Conservation (phyloP, 2,797 vertebrate genomes). For the Chelmon rostratus region DNA sequence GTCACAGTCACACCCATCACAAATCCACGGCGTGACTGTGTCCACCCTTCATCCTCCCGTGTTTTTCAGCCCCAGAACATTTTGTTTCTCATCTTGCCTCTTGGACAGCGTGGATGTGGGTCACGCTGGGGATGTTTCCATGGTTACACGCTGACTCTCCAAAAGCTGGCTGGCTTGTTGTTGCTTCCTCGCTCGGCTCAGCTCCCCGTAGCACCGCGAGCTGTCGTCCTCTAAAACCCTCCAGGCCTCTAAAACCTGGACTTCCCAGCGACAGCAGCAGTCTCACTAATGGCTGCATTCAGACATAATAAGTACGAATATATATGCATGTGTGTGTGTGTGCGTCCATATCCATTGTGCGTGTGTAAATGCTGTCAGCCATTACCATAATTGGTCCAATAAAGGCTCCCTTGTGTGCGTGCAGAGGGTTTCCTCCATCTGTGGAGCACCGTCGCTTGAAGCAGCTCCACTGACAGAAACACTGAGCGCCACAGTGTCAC, state of each 20-base stretch:
- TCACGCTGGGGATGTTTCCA: slow-evolving; percentile 75
- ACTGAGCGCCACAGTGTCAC: slow-evolving; percentile 56
- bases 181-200: slow-evolving; percentile 40
- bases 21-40: slow-evolving; percentile 17
- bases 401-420: slow-evolving; percentile 68
- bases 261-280: background rate
- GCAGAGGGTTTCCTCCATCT: slow-evolving; percentile 71
- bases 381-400: slow-evolving; percentile 59
- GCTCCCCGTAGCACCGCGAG: slow-evolving; percentile 20
- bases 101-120: slow-evolving; percentile 75
- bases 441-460: slow-evolving; percentile 49
- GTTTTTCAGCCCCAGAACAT: slow-evolving; percentile 59
- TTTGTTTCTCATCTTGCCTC: slow-evolving; percentile 62
- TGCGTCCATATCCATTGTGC: slow-evolving; percentile 28
- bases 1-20: slow-evolving; percentile 32
- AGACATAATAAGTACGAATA: slow-evolving; percentile 21
- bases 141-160: slow-evolving; percentile 70
- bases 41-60: slow-evolving; percentile 7
- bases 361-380: slow-evolving; percentile 37
- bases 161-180: slow-evolving; percentile 53
- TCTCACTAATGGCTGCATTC: slow-evolving; percentile 18
- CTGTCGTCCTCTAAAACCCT: slow-evolving; percentile 17
- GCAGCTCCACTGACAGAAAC: slow-evolving; percentile 56
- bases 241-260: slow-evolving; percentile 7
- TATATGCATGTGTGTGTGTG: slow-evolving; percentile 38